These are phyloP conservation scores for Heterodera carotae DNA, from an alignment of 1,140 invertebrate species.

Conservation along the genomic window DNA sequence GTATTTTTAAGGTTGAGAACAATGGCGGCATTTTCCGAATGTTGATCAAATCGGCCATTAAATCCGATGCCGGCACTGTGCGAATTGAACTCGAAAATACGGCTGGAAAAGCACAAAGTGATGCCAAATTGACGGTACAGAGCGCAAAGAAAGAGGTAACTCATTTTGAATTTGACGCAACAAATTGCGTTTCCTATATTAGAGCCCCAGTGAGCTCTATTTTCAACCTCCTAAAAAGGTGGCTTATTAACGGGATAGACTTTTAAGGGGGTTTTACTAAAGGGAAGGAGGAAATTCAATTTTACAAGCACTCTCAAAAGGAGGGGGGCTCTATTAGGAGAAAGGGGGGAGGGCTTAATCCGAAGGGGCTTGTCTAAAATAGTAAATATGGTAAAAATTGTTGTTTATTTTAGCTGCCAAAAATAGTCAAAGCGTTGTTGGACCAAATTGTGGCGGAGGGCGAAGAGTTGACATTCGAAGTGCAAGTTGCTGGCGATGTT, in stretches of 20 bases:
- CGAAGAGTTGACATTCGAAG: constrained; percentile 57
- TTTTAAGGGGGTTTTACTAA: too few species aligned
- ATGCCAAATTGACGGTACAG: constrained; percentile 56
- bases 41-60: constrained; percentile 52
- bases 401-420: constrained; percentile 52
- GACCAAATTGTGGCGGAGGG: constrained; percentile 65
- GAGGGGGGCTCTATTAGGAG: too few species aligned
- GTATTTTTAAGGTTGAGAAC: constrained; percentile 12
- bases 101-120: constrained; percentile 55
- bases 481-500: constrained; percentile 65
- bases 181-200: too few species aligned
- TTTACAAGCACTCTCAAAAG: too few species aligned
- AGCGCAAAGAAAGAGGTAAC: constrained; percentile 25
- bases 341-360: too few species aligned
- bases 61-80: constrained; percentile 44
- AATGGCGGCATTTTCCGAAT: constrained; percentile 11
- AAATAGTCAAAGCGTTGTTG: constrained; percentile 61
- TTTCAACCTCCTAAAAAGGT: too few species aligned
- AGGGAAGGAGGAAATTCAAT: too few species aligned
- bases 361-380: too few species aligned
- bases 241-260: too few species aligned
- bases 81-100: constrained; percentile 61
- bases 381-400: too few species aligned
- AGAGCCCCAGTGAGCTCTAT: too few species aligned
- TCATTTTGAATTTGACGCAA: too few species aligned